Evolutionary conservation across 2,888 invertebrate genomes (phyloP), one percentile per base, ranked within the genome.

Genomic region (Argyresthia goedartella): DNA sequence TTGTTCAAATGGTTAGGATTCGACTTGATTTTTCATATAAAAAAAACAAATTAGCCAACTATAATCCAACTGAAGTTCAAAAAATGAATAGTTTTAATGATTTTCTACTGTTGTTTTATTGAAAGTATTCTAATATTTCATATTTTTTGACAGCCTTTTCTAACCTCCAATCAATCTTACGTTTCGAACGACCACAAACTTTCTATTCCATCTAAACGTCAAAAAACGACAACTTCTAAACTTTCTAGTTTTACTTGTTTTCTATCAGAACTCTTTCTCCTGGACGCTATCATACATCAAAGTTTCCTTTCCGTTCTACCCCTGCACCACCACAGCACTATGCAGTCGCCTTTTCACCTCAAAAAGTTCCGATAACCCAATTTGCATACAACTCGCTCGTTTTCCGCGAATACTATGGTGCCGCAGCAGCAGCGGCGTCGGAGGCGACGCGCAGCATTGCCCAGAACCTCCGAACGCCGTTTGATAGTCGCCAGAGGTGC

Each of bases 401-500:
- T 14, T 36, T 36, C 10, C 36, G 6, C 9, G 15, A 42, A 34
- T 14, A 11, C 15, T 8, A 86, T 86, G 85, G 81, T 86, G 60
- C 85, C 85, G 58, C 85, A 85, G 62, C 85, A 85, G 66, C 85
- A 84, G 59, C 69, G 85, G 52, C 70, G 85, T 56, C 74, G 85
- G 67, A 75, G 85, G 56, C 77, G 85, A 46, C 69, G 85, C 45
- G 79, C 77, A 45, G 79, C 72, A 48, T 61, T 81, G 54, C 70
- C 72, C 14, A 70, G 81, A 58, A 77, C 76, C 54, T 92, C 94
- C 41, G 91, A 95, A 57, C 90, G 94, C 58, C 92, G 93, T 36
- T 94, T 97, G 52, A 95, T 97, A 66, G 92, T 98, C 44, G 89
- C 91, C 8, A 89, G 97, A 57, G 96, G 97, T 3, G 89, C 91